phyloP scores from a whole-genome alignment of 37 sponge, comb jelly and placozoan species.

The Agelas oroides region DNA sequence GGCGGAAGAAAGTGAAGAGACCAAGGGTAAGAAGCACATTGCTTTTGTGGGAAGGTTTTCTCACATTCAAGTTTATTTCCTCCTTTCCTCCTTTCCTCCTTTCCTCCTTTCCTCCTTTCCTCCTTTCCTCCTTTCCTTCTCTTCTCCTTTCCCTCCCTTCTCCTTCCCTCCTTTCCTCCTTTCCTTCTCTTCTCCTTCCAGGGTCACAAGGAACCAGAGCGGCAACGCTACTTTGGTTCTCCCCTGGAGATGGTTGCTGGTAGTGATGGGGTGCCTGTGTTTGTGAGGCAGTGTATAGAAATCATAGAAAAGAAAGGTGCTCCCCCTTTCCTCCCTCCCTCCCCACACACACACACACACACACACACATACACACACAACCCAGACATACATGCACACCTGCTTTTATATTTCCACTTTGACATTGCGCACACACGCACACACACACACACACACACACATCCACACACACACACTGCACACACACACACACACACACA shows the following conservation, averaged over 20 bases:
- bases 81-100: slow-evolving; percentile 1
- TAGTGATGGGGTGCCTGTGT: slow-evolving; percentile 54
- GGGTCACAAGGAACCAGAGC: slow-evolving; percentile 3
- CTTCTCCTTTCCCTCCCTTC: too few relatives aligned
- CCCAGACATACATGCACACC: too few relatives aligned
- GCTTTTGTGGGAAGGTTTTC: background rate
- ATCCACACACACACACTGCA: too few relatives aligned
- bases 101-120: background rate
- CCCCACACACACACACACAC: too few relatives aligned
- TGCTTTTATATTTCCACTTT: too few relatives aligned
- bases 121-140: background rate
- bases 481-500: too few relatives aligned
- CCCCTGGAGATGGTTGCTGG: slow-evolving; percentile 44
- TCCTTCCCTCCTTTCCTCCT: background rate
- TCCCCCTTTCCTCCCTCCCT: too few relatives aligned
- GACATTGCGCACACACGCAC: background rate
- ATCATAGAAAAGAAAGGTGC: slow-evolving; percentile 18
- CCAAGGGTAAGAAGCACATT: background rate
- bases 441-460: too few relatives aligned
- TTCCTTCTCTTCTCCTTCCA: background rate
- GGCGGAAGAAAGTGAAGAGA: background rate
- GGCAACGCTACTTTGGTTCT: slow-evolving; percentile 65
- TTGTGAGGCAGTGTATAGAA: slow-evolving; percentile 51
- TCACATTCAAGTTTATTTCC: background rate
- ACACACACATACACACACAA: too few relatives aligned